Percentiles rank a stretch among this genome's conserved stretches.
Evolutionary conservation across 2,797 vertebrate species (phyloP).

Genomic region (Phyllotis vaccarum): DNA sequence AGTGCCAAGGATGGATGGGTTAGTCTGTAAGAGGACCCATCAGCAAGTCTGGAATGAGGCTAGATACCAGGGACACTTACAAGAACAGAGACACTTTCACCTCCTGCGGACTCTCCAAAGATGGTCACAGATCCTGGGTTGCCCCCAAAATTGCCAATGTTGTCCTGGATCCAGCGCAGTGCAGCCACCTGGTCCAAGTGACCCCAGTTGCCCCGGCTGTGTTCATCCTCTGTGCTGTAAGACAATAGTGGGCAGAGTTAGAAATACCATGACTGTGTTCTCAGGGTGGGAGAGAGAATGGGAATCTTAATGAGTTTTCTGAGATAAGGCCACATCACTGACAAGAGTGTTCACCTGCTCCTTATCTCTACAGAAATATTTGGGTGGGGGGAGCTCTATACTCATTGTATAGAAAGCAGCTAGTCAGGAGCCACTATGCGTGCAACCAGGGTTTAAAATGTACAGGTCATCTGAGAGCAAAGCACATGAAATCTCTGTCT

Average conservation of each 20-base stretch:
- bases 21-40: background rate
- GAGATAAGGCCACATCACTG: background rate
- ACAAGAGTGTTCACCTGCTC: background rate
- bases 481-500: background rate
- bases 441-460: background rate
- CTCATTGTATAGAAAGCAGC: too few relatives aligned
- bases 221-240: conserved; percentile 88
- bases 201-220: conserved; percentile 93
- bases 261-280: background rate
- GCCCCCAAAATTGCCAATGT: conserved; percentile 92
- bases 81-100: conserved; percentile 91
- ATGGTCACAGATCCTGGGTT: conserved; percentile 91
- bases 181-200: conserved; percentile 94
- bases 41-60: accelerated
- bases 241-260: background rate
- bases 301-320: background rate
- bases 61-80: conserved; percentile 83
- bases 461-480: background rate
- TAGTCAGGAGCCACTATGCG: background rate
- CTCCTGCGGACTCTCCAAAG: conserved; percentile 93
- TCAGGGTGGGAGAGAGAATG: too few relatives aligned
- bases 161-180: conserved; percentile 93
- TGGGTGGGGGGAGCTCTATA: too few relatives aligned
- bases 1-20: accelerated
- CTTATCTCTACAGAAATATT: background rate